A percentile compares a stretch with the other conserved stretches of the same genome.
These are phyloP conservation scores for Myripristis murdjan DNA, from an alignment of 2,797 vertebrate genomes.

Conservation along the genomic window DNA sequence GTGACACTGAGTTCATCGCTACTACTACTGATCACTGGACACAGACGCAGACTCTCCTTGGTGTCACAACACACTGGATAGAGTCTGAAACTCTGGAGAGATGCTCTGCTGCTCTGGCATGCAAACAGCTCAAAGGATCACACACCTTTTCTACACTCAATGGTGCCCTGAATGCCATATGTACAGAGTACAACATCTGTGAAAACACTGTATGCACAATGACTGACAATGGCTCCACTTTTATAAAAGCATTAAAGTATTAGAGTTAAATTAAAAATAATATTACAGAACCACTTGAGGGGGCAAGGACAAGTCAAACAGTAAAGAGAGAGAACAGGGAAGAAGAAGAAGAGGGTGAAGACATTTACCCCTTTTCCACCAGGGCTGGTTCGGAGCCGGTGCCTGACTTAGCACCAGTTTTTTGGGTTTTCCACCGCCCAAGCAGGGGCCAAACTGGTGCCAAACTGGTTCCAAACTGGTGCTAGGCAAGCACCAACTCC, in stretches of 20 bases:
- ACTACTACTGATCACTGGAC: slow-evolving; percentile 26
- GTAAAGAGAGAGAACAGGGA: slow-evolving; percentile 16
- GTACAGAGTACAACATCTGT: slow-evolving; percentile 3
- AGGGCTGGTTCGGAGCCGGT: too few species aligned
- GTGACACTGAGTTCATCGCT: slow-evolving; percentile 26
- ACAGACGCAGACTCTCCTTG: background rate
- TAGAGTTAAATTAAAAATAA: slow-evolving; percentile 35
- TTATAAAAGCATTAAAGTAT: background rate
- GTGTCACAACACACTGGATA: slow-evolving; percentile 12
- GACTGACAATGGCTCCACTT: background rate
- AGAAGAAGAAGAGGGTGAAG: slow-evolving; percentile 25
- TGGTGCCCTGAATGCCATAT: slow-evolving; percentile 6
- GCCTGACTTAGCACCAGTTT: too few species aligned
- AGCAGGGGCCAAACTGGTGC: too few species aligned
- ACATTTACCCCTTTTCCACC: too few species aligned
- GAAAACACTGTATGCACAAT: slow-evolving; percentile 1
- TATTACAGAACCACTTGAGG: slow-evolving; percentile 6
- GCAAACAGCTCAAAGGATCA: slow-evolving; percentile 5
- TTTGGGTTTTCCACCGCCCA: too few species aligned
- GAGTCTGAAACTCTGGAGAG: slow-evolving; percentile 1
- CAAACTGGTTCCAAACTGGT: too few species aligned
- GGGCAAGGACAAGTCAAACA: too few species aligned
- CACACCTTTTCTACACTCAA: background rate
- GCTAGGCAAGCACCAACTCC: too few species aligned
- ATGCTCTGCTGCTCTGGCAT: slow-evolving; percentile 6